These are phyloP conservation scores for Diploscapter pachys DNA, from an alignment of 1,140 invertebrate genomes.

Conservation along the genomic window DNA sequence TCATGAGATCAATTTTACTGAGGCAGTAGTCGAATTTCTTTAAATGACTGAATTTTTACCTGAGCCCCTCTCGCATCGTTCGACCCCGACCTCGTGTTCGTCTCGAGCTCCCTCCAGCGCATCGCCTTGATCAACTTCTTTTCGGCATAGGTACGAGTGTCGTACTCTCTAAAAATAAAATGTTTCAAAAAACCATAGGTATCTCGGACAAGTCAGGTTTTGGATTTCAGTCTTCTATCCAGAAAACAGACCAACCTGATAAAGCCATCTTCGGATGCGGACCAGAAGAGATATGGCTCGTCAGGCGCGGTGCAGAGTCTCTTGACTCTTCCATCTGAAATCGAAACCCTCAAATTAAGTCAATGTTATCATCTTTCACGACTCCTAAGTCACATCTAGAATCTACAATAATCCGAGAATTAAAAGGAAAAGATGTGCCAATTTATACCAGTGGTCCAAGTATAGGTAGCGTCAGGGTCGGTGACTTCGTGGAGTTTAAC, in stretches of 20 bases:
- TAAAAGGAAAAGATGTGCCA: background rate
- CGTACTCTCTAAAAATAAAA: constrained; percentile 70
- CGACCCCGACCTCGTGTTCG: too few relatives aligned
- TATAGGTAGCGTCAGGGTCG: constrained; percentile 13
- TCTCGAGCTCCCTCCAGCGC: too few relatives aligned
- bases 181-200: constrained; percentile 43
- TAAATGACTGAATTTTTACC: too few relatives aligned
- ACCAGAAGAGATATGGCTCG: constrained; percentile 82
- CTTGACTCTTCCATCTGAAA: constrained; percentile 76
- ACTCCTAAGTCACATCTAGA: constrained; percentile 59
- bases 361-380: constrained; percentile 63
- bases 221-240: constrained; percentile 62
- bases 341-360: constrained; percentile 64
- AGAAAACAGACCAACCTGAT: constrained; percentile 71
- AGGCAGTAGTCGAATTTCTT: too few relatives aligned
- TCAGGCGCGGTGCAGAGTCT: constrained; percentile 79
- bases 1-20: too few relatives aligned
- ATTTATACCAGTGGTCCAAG: background rate
- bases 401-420: background rate
- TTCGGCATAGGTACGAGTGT: constrained; percentile 41
- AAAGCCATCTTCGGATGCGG: constrained; percentile 85
- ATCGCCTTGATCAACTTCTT: background rate
- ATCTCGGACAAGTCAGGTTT: too few relatives aligned
- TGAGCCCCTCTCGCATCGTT: too few relatives aligned
- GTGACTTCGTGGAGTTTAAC: constrained; percentile 73